These are phyloP conservation scores for Mythimna impura DNA, from an alignment of 2,888 invertebrate species.

Conservation along the genomic window DNA sequence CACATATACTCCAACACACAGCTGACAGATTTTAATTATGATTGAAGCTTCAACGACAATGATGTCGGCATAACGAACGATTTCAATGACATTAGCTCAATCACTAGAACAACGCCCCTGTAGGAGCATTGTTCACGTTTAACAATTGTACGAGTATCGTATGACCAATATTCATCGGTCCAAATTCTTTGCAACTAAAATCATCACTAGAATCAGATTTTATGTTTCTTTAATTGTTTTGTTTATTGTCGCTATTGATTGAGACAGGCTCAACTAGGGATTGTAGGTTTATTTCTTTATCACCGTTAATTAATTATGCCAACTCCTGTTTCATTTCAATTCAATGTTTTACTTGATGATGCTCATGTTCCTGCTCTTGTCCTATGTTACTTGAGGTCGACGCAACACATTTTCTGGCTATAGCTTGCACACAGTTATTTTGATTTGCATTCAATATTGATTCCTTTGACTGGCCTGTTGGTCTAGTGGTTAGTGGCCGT, in stretches of 20 bases:
- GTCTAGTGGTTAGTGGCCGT: too few species aligned
- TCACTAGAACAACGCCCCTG: slow-evolving; percentile 45
- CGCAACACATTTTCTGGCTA: not conserved
- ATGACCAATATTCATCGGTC: slow-evolving; percentile 41
- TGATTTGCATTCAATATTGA: not conserved
- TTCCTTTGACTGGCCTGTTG: too few species aligned
- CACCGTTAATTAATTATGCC: not conserved
- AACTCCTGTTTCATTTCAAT: not conserved
- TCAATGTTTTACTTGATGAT: not conserved
- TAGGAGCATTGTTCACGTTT: slow-evolving; percentile 32
- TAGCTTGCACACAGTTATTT: not conserved
- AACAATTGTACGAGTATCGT: slow-evolving; percentile 37
- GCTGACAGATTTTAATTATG: slow-evolving; percentile 50
- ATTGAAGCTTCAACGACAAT: slow-evolving; percentile 33
- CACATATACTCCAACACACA: not conserved
- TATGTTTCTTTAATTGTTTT: slow-evolving; percentile 29
- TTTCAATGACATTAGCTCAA: slow-evolving; percentile 54
- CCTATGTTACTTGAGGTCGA: not conserved
- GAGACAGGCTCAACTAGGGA: not conserved
- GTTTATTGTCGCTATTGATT: slow-evolving; percentile 28
- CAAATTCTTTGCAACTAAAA: slow-evolving; percentile 42
- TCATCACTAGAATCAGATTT: slow-evolving; percentile 42
- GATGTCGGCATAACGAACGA: slow-evolving; percentile 17
- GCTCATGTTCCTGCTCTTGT: not conserved
- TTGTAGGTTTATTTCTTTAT: slow-evolving; percentile 3